Base-by-base conservation (phyloP, 35 echinoderm and acorn worm species). In the Diadema setosum region DNA sequence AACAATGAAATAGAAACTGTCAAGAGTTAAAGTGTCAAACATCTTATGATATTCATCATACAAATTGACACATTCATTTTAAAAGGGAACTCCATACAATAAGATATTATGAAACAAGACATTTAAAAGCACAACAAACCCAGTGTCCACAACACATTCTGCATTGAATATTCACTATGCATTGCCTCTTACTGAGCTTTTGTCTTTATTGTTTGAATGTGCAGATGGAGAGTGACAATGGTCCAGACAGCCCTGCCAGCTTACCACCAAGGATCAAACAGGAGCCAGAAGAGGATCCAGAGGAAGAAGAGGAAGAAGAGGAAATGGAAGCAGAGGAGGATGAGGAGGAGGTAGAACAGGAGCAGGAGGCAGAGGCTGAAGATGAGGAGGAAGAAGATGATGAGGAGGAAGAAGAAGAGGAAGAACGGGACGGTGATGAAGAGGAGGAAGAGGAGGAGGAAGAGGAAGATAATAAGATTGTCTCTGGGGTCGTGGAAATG, bases 231-330 rank as follows among this genome's bases (percentile, higher is more conserved):
- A 46, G 40, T 39, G 89, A 91, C 25, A 23, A 84, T 6, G 48
- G 44, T 32, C 55, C 83, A 0, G 95, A 93, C 12, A 93, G 95
- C 58, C 84, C 91, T 25, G 80, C 42, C 30, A 93, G 83, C 34
- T 35, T 86, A 21, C 83, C 84, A 58, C 74, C 87, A 1, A 83
- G 84, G 41, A 90, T 93, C 45, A 93, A 97, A 29, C 87, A 92
- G 65, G 94, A 96, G 21, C 58, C 26, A 49, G 81, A 65, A 25
- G 87, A 93, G 2, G 94, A 97, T 1, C 81, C 89, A 8, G 88
- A 85, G 3, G 85, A 88, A 67, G 92, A 85, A n/a, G 90, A 92
- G 36, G 84, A 87, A 4, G 87, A 90, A 23, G 87, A 97, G 6
- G 85, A 88, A 27, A 49, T 60, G 17, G 83, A 65, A 6, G 82